Evolutionary conservation across 2,888 invertebrate genomes (phyloP), one percentile per base, ranked within the genome.

Genomic region (Nomada ferruginata): DNA sequence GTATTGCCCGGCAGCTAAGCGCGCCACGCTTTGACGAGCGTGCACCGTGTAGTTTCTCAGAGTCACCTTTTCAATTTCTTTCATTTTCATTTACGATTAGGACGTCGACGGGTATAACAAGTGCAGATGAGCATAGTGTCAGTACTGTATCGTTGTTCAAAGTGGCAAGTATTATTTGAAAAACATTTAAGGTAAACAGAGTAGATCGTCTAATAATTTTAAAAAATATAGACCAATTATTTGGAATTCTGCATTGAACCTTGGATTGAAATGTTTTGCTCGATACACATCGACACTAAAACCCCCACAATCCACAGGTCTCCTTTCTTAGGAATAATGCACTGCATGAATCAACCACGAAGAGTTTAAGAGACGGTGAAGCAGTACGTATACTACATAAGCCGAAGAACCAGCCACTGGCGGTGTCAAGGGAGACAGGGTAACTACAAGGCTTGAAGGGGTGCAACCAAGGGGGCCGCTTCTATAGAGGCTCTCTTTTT

Each of bases 1-100:
- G 90, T 88, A 90, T 87, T 79, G 87, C 87, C 84, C 78, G 75
- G 85, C 84, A 83, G 86, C 88, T 86, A 88, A 90, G 89, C 88
- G 89, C 88, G 91, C 91, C 90, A 88, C 86, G 88, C 88, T 86
- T 82, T 80, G 71, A 76, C 83, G 86, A 77, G 79, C 69, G 77
- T 61, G 76, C 69, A 42, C 36, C 53, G 59, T 47, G 55, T 20
- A 59, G 53, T 68, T 52, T 72, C 79, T 65, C 73, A 64, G 55
- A 47, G 13, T 18, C 3, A 18, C 18, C 44, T 23, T 20, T 44
- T 57, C 23, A 15, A 11, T 47, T 23, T n/a, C n/a, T 20, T 18
- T 29, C 50, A 47, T 11, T 47, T 47, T 47, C 47, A 11, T 15
- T 15, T 13, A 3, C 15, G 15, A 47, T 47, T 47, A 0, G 47